phyloP scores from a whole-genome alignment of 1,140 invertebrate genomes.

The Callitettix versicolor region DNA sequence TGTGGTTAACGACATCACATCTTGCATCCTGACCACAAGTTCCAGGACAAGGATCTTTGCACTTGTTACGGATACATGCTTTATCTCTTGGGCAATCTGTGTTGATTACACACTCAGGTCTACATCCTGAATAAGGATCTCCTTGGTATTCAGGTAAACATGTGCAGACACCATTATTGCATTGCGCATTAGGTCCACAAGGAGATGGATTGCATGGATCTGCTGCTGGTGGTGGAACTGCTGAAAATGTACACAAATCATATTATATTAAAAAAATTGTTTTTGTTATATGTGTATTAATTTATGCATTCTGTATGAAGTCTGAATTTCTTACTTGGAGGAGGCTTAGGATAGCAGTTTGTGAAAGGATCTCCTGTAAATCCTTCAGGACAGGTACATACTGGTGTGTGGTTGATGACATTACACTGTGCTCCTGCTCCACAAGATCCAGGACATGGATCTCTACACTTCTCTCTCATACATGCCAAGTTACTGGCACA shows the following conservation, averaged over 20 bases:
- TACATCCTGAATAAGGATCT: no score
- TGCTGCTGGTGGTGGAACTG: conserved; percentile 24
- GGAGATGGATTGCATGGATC: conserved; percentile 53
- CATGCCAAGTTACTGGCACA: conserved; percentile 59
- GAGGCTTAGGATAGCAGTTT: conserved; percentile 38
- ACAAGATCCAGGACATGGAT: conserved; percentile 64
- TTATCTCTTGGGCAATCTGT: no score
- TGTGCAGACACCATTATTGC: conserved; percentile 49
- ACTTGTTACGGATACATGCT: no score
- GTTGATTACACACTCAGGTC: no score
- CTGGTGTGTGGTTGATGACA: conserved; percentile 43
- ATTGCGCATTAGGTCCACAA: conserved; percentile 58
- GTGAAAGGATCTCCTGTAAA: conserved; percentile 48
- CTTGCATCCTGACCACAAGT: conserved; percentile 60
- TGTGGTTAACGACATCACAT: conserved; percentile 69
- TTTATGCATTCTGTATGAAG: no score
- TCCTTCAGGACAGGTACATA: conserved; percentile 43
- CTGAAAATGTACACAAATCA: no score
- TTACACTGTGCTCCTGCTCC: conserved; percentile 48
- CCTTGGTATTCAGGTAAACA: no score
- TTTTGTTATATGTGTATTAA: no score
- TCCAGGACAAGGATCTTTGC: conserved; percentile 64
- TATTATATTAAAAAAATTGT: no score
- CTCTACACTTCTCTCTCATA: conserved; percentile 56
- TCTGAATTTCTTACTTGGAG: conserved; percentile 34